Conservation (phyloP, 2,797 vertebrate genomes). For the Brachymystax lenok region DNA sequence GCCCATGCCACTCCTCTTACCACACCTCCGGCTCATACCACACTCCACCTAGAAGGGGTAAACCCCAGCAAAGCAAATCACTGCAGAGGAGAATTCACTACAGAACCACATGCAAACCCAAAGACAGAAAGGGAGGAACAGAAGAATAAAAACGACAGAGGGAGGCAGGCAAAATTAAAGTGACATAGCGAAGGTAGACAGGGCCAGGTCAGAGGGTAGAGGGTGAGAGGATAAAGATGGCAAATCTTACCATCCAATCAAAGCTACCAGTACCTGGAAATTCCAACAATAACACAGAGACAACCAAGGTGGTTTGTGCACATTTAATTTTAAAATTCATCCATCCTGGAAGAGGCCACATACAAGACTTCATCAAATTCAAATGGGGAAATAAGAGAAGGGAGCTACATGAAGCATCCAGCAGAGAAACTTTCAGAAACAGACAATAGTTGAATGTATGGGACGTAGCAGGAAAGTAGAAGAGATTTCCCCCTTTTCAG, state of each 20-base stretch:
- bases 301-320: constrained; percentile 38
- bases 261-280: constrained; percentile 53
- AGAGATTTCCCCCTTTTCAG: constrained; percentile 50
- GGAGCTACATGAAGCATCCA: constrained; percentile 15
- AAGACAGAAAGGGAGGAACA: constrained; percentile 18
- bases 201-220: constrained; percentile 31
- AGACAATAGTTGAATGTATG: constrained; percentile 27
- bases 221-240: constrained; percentile 42
- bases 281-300: constrained; percentile 45
- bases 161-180: background rate
- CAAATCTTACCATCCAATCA: constrained; percentile 68
- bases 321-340: constrained; percentile 50
- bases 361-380: background rate
- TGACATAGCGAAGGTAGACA: background rate
- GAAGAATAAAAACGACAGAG: constrained; percentile 3
- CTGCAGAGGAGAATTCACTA: constrained; percentile 15
- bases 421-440: constrained; percentile 27
- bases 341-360: constrained; percentile 7
- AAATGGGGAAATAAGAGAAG: background rate
- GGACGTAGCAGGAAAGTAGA: constrained; percentile 28
- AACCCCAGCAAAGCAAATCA: background rate
- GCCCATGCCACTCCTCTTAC: constrained; percentile 18
- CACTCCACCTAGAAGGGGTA: background rate
- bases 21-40: background rate
- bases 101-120: constrained; percentile 63